Evolutionary conservation across 2,113 vertebrate genomes (phyloP).

Genomic region (Oreochromis aureus): DNA sequence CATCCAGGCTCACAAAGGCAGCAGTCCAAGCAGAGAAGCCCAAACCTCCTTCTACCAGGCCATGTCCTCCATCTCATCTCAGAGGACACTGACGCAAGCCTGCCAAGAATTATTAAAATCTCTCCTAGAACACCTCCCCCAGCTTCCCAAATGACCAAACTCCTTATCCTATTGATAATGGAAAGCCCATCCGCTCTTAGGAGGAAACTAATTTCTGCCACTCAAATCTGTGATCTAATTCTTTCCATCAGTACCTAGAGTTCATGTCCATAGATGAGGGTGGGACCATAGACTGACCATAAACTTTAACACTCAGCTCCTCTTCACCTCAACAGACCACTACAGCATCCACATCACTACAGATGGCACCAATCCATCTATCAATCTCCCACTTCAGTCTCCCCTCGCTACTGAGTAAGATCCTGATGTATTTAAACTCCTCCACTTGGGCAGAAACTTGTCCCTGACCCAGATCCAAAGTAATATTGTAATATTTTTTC

Average conservation of each 20-base stretch:
- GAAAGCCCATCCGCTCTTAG: background rate
- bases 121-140: background rate
- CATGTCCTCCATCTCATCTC: background rate
- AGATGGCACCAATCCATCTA: background rate
- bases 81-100: background rate
- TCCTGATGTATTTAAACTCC: background rate
- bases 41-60: background rate
- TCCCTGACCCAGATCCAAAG: background rate
- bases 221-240: background rate
- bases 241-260: background rate
- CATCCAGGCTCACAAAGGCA: background rate
- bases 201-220: background rate
- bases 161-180: background rate
- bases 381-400: background rate
- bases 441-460: background rate
- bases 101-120: background rate
- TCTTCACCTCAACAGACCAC: background rate
- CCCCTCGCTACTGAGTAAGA: background rate
- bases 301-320: background rate
- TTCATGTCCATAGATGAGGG: background rate
- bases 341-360: background rate
- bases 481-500: background rate
- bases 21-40: background rate
- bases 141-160: background rate
- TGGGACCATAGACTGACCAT: background rate